Percentiles rank a stretch among this genome's conserved stretches.
Evolutionary conservation across 1,140 invertebrate genomes (phyloP).

Genomic region (Cherax destructor): DNA sequence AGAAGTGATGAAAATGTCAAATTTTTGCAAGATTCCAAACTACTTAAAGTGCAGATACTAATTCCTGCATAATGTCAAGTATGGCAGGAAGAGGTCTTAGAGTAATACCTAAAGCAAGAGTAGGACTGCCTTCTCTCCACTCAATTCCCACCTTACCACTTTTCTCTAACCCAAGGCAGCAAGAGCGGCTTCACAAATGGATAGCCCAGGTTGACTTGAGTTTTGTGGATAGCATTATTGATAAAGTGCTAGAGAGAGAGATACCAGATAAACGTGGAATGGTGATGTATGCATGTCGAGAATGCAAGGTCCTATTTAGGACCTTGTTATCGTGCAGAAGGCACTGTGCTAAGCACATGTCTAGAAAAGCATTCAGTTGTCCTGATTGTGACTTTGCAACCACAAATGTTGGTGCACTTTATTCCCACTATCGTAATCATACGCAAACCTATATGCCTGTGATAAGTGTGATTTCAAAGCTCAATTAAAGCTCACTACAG

Average conservation of each 20-base stretch:
- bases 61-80: neutral
- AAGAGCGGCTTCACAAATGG: conserved; percentile 41
- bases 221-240: conserved; percentile 36
- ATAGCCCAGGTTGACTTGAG: conserved; percentile 39
- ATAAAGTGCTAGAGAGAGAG: neutral
- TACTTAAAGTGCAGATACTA: too few species aligned
- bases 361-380: conserved; percentile 29
- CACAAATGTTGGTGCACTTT: conserved; percentile 21
- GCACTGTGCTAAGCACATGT: conserved; percentile 40
- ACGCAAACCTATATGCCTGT: conserved; percentile 42
- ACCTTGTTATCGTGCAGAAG: neutral
- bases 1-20: neutral
- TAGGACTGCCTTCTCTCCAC: neutral
- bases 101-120: neutral
- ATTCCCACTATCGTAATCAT: conserved; percentile 40
- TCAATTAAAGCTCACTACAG: conserved; percentile 36
- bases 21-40: neutral
- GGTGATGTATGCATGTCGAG: conserved; percentile 20
- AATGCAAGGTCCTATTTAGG: conserved; percentile 37
- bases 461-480: conserved; percentile 35
- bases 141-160: conserved; percentile 1
- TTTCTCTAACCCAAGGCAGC: conserved; percentile 25
- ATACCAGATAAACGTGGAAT: neutral
- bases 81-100: neutral
- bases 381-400: conserved; percentile 46